Evolutionary conservation across 2,888 invertebrate species (phyloP).

Genomic region (Drosophila borealis): DNA sequence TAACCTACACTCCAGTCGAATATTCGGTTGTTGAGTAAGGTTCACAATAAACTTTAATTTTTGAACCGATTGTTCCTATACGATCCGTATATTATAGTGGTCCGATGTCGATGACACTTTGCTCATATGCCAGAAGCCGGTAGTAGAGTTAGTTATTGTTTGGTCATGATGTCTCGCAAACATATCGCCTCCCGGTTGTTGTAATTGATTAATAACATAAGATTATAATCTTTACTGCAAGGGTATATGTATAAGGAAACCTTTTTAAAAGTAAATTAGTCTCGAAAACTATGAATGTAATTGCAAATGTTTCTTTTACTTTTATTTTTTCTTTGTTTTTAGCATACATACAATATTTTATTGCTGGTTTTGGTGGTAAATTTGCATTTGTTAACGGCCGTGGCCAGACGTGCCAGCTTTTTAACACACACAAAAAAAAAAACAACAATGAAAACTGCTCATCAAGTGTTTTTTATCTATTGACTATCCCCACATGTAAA

Average conservation of each 20-base stretch:
- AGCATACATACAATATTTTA: conserved; percentile 83
- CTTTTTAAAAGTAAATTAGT: conserved; percentile 43
- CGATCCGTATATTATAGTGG: not conserved
- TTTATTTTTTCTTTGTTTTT: conserved; percentile 83
- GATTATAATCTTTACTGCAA: not conserved
- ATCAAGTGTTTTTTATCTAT: conserved; percentile 55
- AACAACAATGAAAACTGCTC: conserved; percentile 54
- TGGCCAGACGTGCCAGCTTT: conserved; percentile 77
- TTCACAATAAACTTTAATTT: not conserved
- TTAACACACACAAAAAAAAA: conserved; percentile 51
- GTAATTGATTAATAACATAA: not conserved
- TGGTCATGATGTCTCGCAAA: too few relatives aligned
- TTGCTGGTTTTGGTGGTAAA: conserved; percentile 84
- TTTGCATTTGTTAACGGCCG: conserved; percentile 80
- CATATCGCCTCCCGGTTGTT: too few relatives aligned
- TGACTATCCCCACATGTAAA: conserved; percentile 62
- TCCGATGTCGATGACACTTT: not conserved
- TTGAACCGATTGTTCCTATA: not conserved
- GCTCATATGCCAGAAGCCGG: too few relatives aligned
- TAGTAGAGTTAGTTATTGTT: too few relatives aligned
- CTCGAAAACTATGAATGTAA: conserved; percentile 66
- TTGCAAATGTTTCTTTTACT: conserved; percentile 77
- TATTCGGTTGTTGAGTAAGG: not conserved
- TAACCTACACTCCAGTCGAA: too few relatives aligned
- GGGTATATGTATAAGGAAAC: not conserved